Evolutionary conservation across 2,113 vertebrate genomes (phyloP).

Genomic region (Rhombomys opimus): DNA sequence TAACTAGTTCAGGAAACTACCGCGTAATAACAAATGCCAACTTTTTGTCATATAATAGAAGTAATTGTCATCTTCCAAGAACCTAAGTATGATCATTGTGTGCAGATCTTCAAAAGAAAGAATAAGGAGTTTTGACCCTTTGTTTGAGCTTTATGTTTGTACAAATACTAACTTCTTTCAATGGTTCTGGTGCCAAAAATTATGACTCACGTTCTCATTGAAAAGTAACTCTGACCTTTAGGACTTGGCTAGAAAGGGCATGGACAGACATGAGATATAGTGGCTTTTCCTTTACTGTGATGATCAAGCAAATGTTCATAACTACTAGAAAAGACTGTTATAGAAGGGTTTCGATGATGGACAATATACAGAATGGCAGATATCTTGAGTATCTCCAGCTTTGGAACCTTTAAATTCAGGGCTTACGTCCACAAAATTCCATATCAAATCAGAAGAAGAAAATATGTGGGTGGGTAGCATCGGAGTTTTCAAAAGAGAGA

Average conservation of each 20-base stretch:
- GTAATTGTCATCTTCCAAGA: not conserved
- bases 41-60: slow-evolving; percentile 7
- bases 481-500: not conserved
- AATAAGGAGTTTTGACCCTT: not conserved
- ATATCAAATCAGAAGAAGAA: not conserved
- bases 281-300: not conserved
- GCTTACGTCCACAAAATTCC: not conserved
- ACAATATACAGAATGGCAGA: not conserved
- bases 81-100: not conserved
- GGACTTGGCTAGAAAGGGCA: not conserved
- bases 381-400: not conserved
- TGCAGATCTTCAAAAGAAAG: not conserved
- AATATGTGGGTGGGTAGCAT: not conserved
- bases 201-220: not conserved
- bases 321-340: not conserved
- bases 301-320: not conserved
- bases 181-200: not conserved
- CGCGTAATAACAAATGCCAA: slow-evolving; percentile 20
- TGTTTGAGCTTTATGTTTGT: not conserved
- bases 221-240: not conserved
- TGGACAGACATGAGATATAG: not conserved
- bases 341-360: not conserved
- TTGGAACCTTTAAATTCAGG: not conserved
- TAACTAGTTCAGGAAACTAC: not conserved
- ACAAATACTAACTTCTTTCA: not conserved